Conservation (phyloP, 1,140 invertebrate species). For the Condylostylus longicornis region DNA sequence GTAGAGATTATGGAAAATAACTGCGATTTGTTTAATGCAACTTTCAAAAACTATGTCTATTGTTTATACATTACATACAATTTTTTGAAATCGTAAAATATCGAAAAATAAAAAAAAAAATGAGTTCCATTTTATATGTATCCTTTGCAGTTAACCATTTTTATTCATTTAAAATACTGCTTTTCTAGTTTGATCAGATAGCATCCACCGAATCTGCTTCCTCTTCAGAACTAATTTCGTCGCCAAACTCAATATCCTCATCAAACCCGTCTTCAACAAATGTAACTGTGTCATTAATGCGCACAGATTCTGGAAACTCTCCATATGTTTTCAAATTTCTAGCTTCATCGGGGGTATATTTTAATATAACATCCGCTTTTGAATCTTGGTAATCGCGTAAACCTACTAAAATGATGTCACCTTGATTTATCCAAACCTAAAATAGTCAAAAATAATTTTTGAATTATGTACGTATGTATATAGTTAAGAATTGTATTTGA, state of each 20-base stretch:
- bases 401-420: constrained; percentile 94
- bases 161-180: no score
- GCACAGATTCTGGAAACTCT: constrained; percentile 94
- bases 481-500: no score
- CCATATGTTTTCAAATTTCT: constrained; percentile 98
- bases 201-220: constrained; percentile 66
- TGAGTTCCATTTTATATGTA: no score
- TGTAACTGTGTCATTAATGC: constrained; percentile 86
- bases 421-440: constrained; percentile 94
- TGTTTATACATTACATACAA: no score
- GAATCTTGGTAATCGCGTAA: constrained; percentile 96
- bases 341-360: constrained; percentile 98
- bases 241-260: constrained; percentile 89
- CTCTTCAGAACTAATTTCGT: constrained; percentile 78
- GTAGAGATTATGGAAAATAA: no score
- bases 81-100: no score
- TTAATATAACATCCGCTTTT: constrained; percentile 98
- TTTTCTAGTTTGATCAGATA: constrained; percentile 28
- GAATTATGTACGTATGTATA: no score
- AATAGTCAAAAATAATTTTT: constrained; percentile 5
- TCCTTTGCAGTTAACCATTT: no score
- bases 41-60: no score
- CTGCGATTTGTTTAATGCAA: no score
- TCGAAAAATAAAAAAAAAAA: no score
- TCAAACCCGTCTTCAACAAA: constrained; percentile 88